Percentiles rank a stretch among this genome's conserved stretches.
Evolutionary conservation across 1,140 invertebrate species (phyloP).

Genomic region (Pentalonia nigronervosa): DNA sequence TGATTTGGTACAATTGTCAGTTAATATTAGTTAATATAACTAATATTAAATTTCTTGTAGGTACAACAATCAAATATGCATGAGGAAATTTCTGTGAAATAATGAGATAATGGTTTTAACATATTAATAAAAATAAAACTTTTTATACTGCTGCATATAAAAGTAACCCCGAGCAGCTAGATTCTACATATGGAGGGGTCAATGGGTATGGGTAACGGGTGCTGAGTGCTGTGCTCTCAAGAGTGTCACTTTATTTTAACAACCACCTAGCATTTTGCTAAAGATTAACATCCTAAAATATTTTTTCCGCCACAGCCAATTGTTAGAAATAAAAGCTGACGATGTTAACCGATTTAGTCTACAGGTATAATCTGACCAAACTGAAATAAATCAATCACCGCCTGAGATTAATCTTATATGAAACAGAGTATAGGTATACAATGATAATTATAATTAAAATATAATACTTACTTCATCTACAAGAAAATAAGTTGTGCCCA

Average conservation of each 20-base stretch:
- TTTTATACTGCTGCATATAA: background rate
- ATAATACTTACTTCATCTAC: slow-evolving; percentile 32
- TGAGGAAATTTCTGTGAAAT: background rate
- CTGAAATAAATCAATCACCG: background rate
- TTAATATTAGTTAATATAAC: background rate
- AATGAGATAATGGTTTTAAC: background rate
- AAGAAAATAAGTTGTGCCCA: slow-evolving; percentile 43
- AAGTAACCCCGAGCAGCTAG: fast-evolving
- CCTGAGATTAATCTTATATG: background rate
- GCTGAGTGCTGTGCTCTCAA: background rate
- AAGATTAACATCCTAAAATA: background rate
- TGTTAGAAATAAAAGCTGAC: background rate
- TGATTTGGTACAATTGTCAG: background rate
- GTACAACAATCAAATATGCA: too few relatives aligned
- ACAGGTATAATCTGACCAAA: background rate
- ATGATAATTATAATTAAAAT: background rate
- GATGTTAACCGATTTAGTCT: background rate
- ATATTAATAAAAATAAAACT: background rate
- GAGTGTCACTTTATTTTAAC: background rate
- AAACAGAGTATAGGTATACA: background rate
- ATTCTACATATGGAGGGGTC: background rate
- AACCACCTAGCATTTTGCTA: background rate
- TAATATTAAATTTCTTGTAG: background rate
- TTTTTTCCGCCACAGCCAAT: background rate
- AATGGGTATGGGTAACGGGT: background rate